phyloP scores from a whole-genome alignment of 2,888 invertebrate species.

The Chelonus formosanus region DNA sequence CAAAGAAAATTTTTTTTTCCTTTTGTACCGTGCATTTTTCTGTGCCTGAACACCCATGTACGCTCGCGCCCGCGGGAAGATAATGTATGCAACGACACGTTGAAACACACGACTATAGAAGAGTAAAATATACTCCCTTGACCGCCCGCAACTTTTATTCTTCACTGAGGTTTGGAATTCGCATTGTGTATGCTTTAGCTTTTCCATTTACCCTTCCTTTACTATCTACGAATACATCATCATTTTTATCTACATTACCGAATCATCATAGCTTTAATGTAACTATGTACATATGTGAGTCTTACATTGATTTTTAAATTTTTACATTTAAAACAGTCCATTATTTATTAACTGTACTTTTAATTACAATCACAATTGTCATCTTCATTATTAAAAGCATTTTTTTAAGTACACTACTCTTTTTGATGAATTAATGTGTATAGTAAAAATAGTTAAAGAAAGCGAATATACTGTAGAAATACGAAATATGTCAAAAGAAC shows the following conservation, averaged over 20 bases:
- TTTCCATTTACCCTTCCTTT: slow-evolving; percentile 4
- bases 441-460: too few relatives aligned
- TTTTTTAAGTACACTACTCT: too few relatives aligned
- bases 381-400: too few relatives aligned
- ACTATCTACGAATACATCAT: not conserved
- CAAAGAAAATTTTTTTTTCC: slow-evolving; percentile 62
- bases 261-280: slow-evolving; percentile 28
- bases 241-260: slow-evolving; percentile 24
- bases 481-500: too few relatives aligned
- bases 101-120: slow-evolving; percentile 49
- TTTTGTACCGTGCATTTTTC: slow-evolving; percentile 41
- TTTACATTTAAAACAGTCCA: too few relatives aligned
- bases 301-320: too few relatives aligned
- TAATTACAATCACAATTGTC: too few relatives aligned
- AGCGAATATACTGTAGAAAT: too few relatives aligned
- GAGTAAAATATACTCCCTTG: slow-evolving; percentile 37
- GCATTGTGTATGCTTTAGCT: slow-evolving; percentile 1
- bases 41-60: slow-evolving; percentile 39
- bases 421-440: too few relatives aligned
- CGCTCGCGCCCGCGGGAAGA: slow-evolving; percentile 51
- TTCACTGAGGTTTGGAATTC: slow-evolving; percentile 15
- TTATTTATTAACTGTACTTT: too few relatives aligned
- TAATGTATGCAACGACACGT: slow-evolving; percentile 64
- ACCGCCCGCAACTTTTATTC: slow-evolving; percentile 36
- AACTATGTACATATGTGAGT: too few relatives aligned